Conservation (phyloP, 2,113 vertebrate genomes). For the Junco hyemalis region DNA sequence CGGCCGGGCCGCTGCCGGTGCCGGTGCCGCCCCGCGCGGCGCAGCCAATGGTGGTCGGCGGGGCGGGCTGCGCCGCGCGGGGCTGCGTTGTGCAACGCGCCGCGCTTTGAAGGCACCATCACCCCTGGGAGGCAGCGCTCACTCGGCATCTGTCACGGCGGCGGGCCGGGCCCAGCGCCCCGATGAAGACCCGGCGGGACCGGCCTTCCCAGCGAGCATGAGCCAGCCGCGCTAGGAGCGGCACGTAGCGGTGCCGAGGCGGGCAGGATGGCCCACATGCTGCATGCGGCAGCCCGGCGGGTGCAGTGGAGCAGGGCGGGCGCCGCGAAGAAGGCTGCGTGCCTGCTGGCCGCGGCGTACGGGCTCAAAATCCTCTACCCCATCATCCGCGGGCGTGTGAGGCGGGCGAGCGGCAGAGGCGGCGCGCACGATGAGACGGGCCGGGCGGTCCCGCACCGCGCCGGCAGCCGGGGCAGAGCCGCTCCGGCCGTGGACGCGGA, state of each 20-base stretch:
- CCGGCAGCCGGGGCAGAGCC: conserved; percentile 1
- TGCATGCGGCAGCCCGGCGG: conserved; percentile 80
- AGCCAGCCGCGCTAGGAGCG: background rate
- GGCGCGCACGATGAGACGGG: background rate
- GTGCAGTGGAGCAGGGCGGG: conserved; percentile 81
- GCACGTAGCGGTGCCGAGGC: background rate
- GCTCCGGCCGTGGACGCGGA: conserved; percentile 85
- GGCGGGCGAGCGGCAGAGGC: background rate
- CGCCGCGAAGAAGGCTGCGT: conserved; percentile 81
- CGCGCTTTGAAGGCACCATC: conserved; percentile 30
- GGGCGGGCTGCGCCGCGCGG: conserved; percentile 23
- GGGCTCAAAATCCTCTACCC: conserved; percentile 85
- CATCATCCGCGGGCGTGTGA: conserved; percentile 76
- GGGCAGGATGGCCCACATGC: conserved; percentile 83
- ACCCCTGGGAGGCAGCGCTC: background rate
- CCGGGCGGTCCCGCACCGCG: background rate
- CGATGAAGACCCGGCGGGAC: background rate
- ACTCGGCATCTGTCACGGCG: background rate
- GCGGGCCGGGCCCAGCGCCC: background rate
- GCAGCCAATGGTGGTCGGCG: conserved; percentile 42
- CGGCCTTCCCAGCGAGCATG: background rate
- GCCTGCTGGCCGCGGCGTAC: conserved; percentile 86
- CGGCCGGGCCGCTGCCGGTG: background rate
- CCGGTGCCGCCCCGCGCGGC: conserved; percentile 3
- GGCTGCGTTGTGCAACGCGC: conserved; percentile 29